Evolutionary conservation across 2,797 vertebrate species (phyloP), one percentile per base, ranked within the genome.

Genomic region (Cirrhinus mrigala): DNA sequence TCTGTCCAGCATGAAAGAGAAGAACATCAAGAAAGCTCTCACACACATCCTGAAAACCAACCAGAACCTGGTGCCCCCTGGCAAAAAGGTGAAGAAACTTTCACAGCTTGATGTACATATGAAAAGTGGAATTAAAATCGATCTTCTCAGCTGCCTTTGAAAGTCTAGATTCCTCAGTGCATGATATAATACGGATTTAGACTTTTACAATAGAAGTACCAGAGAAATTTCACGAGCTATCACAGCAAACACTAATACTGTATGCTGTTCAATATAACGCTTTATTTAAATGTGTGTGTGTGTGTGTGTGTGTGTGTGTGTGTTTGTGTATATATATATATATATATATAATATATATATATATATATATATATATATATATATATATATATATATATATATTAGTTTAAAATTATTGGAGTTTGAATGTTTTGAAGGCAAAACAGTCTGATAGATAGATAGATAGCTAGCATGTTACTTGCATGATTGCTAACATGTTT

Each of bases 1-100:
- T 91, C 94, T 99, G 92, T 98, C 98, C 88, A 99, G 98, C 95
- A 99, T 99, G 98, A 99, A 99, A 93, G 98, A 99, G 95, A 99
- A 99, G 94, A 99, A 99, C 94, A 99, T 99, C 92, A 99, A 98
- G 95, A 99, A 99, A 94, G 98, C 98, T 82, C 97, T 99, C 89
- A 97, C 98, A 85, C 98, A 99, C 95, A 98, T 99, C 93, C 96
- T 99, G 92, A 99, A 99, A 96, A 98, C 97, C 90, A 99, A 99
- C 96, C 98, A 99, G 95, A 99, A 98, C 93, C 95, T 99, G 90
- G 98, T 99, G 92, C 98, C 98, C 86, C 97, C 98, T 82, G 98
- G 98, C 92, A 99, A 99, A 96, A 99, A 99, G 97, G 98, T 99
- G 96, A 85, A 91, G n/a, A 62, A 66, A 27, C 18, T 10, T 12